phyloP scores from a whole-genome alignment of 2,113 vertebrate species.

The Takifugu bimaculatus region DNA sequence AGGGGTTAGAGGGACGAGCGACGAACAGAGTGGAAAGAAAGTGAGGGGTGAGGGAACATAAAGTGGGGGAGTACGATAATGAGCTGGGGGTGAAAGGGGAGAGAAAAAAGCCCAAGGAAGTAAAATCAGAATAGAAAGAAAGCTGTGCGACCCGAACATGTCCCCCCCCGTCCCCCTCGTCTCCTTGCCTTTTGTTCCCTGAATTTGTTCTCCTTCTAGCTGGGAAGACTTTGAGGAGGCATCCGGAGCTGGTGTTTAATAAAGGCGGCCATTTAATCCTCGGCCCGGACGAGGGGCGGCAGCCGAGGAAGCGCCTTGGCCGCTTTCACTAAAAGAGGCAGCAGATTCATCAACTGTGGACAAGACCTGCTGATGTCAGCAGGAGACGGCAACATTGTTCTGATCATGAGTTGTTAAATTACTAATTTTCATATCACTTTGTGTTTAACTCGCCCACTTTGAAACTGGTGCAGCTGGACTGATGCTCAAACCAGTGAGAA shows the following conservation, averaged over 20 bases:
- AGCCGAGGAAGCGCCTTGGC: background rate
- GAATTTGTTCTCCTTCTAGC: conserved; percentile 35
- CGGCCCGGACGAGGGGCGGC: conserved; percentile 25
- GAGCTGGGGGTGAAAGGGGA: conserved; percentile 41
- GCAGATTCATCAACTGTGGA: conserved; percentile 9
- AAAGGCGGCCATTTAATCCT: conserved; percentile 43
- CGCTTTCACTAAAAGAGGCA: conserved; percentile 13
- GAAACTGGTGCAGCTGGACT: background rate
- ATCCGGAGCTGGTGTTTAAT: conserved; percentile 45
- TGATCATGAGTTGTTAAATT: background rate
- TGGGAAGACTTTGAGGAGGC: conserved; percentile 50
- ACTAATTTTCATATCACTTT: no score
- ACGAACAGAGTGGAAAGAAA: conserved; percentile 55
- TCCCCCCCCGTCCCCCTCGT: conserved; percentile 21
- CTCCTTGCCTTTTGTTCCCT: conserved; percentile 25
- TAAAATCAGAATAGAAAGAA: conserved; percentile 41
- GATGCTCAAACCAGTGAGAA: conserved; percentile 13
- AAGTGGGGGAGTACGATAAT: conserved; percentile 56
- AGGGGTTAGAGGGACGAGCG: conserved; percentile 51
- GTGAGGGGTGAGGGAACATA: conserved; percentile 40
- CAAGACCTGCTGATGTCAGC: background rate
- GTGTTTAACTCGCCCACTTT: no score
- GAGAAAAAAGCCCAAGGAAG: conserved; percentile 41
- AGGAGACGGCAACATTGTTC: conserved; percentile 11
- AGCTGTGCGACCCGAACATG: conserved; percentile 36